Evolutionary conservation across 37 sponge, comb jelly and placozoan genomes (phyloP).

Genomic region (Axinella damicornis): DNA sequence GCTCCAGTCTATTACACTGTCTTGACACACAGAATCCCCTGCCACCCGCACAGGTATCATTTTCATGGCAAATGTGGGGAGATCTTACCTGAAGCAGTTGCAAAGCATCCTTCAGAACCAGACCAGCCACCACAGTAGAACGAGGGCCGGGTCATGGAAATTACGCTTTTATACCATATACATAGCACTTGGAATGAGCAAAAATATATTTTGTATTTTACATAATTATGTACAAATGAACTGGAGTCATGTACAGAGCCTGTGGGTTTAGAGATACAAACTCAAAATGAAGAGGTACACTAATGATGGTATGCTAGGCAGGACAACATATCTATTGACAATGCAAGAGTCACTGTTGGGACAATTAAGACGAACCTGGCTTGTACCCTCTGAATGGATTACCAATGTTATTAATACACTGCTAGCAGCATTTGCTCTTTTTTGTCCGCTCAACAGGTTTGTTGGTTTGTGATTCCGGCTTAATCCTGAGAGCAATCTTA

Average conservation of each 20-base stretch:
- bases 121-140: not conserved
- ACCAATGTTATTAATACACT: not conserved
- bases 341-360: too few relatives aligned
- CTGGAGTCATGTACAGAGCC: not conserved
- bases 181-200: too few relatives aligned
- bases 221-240: not conserved
- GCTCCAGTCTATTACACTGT: too few relatives aligned
- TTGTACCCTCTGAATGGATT: not conserved
- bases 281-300: too few relatives aligned
- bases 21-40: too few relatives aligned
- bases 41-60: slow-evolving; percentile 66
- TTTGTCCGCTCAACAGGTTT: not conserved
- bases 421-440: slow-evolving; percentile 6
- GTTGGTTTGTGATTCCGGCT: slow-evolving; percentile 15
- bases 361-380: too few relatives aligned
- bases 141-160: too few relatives aligned
- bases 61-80: slow-evolving; percentile 95
- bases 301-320: too few relatives aligned
- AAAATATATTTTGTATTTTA: not conserved
- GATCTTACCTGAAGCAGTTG: slow-evolving; percentile 80
- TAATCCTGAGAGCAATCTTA: slow-evolving; percentile 57
- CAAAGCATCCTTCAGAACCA: slow-evolving; percentile 55
- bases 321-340: too few relatives aligned
- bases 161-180: too few relatives aligned
- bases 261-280: too few relatives aligned